Conservation (phyloP, 1,140 invertebrate species). For the Lamellibrachia luymesi region DNA sequence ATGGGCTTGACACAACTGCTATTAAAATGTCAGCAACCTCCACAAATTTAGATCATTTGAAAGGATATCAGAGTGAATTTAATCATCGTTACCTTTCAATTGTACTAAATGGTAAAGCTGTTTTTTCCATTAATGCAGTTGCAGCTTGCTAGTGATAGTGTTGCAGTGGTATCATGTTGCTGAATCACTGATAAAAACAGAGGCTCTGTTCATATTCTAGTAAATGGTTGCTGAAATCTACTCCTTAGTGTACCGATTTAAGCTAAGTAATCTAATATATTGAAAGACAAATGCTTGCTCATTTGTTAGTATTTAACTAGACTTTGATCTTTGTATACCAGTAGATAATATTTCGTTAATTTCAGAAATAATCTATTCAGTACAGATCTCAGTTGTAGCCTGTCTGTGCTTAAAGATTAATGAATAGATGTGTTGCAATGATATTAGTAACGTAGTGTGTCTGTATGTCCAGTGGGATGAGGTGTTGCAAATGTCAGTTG, state of each 20-base stretch:
- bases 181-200: neutral
- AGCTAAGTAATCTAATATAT: neutral
- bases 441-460: neutral
- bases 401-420: neutral
- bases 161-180: neutral
- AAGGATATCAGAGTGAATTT: neutral
- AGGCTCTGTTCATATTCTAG: too few species aligned
- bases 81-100: neutral
- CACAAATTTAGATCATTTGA: neutral
- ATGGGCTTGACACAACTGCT: neutral
- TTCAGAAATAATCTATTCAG: neutral
- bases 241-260: neutral
- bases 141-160: neutral
- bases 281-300: neutral
- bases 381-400: neutral
- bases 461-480: neutral
- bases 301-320: neutral
- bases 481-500: neutral
- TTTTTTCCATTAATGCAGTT: neutral
- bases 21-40: neutral
- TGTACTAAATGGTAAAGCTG: neutral
- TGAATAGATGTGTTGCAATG: neutral
- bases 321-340: neutral
- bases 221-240: too few species aligned
- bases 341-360: neutral